Evolutionary conservation across 2,797 vertebrate species (phyloP).

Genomic region (Chanos chanos): DNA sequence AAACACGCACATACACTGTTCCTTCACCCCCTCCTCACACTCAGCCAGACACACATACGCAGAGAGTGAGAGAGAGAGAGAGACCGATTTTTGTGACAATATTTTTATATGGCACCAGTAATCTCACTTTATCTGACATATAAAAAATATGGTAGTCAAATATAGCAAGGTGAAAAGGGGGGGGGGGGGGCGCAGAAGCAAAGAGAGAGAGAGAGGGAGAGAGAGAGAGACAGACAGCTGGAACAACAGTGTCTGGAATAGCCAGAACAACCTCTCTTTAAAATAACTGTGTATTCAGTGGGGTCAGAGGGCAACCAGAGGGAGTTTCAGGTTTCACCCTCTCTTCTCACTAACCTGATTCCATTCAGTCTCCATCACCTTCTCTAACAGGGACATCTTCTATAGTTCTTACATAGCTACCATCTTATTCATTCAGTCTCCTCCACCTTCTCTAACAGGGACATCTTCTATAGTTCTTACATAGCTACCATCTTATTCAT

Average conservation of each 20-base stretch:
- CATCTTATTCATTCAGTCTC: constrained; percentile 5
- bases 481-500: no score
- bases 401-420: no score
- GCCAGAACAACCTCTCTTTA: constrained; percentile 10
- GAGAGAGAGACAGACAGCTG: no score
- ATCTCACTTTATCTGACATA: constrained; percentile 11
- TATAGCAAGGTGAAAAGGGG: no score
- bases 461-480: background rate
- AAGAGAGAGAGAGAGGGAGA: no score
- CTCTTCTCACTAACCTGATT: background rate
- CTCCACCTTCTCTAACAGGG: background rate
- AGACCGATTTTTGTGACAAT: no score
- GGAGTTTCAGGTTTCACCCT: constrained; percentile 25
- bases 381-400: background rate
- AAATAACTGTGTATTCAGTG: constrained; percentile 22
- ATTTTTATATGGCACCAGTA: no score
- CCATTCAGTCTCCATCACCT: background rate
- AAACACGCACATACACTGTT: constrained; percentile 26
- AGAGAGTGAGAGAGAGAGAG: no score
- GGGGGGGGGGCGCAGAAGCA: no score
- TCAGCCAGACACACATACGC: background rate
- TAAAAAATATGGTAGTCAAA: no score
- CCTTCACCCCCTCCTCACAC: constrained; percentile 9
- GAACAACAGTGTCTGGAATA: background rate
- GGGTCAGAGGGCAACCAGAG: constrained; percentile 44